A percentile compares a stretch with the other conserved stretches of the same genome.
phyloP scores from a whole-genome alignment of 2,888 invertebrate genomes.

The Calameuta idolon region DNA sequence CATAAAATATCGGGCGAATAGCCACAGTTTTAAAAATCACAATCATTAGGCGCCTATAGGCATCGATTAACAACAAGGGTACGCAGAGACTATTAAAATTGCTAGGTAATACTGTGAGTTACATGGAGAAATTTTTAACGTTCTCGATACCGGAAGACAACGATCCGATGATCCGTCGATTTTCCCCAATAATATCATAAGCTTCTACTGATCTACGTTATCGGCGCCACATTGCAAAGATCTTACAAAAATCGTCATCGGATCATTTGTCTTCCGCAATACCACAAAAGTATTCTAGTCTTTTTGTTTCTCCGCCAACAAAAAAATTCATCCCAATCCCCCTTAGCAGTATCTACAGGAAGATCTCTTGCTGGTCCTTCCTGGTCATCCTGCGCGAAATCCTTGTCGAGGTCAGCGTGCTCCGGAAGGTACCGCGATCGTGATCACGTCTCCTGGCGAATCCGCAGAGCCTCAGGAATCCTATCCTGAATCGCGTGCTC shows the following conservation, averaged over 20 bases:
- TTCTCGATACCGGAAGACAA: background rate
- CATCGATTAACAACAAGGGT: background rate
- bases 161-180: background rate
- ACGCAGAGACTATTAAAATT: background rate
- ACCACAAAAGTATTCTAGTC: too few relatives aligned
- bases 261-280: background rate
- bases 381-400: constrained; percentile 44
- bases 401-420: constrained; percentile 63
- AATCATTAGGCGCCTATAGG: background rate
- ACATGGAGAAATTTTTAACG: background rate
- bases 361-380: constrained; percentile 56
- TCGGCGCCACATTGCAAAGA: background rate
- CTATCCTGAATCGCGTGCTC: constrained; percentile 90
- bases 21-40: background rate
- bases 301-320: background rate
- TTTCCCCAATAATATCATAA: background rate
- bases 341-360: constrained; percentile 40
- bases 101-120: background rate
- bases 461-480: constrained; percentile 79
- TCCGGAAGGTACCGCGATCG: constrained; percentile 67
- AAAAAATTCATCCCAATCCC: background rate
- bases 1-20: background rate
- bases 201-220: background rate
- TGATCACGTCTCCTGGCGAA: constrained; percentile 68
- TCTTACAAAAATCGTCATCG: background rate